Evolutionary conservation across 1,140 invertebrate genomes (phyloP), one percentile per base, ranked within the genome.

Genomic region (Thaumatotibia leucotreta): DNA sequence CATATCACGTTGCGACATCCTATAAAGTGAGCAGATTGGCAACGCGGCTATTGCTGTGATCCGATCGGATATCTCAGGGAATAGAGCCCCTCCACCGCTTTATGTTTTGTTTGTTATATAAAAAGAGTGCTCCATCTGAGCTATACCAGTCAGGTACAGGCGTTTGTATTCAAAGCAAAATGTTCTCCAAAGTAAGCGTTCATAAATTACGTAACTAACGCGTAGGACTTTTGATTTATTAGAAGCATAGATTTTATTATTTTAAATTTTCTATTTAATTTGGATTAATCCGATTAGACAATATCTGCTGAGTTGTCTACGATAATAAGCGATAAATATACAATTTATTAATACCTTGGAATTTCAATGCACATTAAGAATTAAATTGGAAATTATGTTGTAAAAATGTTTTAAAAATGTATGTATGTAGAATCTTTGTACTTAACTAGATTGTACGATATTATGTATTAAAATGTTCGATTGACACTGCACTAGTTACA

Each of bases 21-120:
- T 79, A 83, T 86, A 88, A 81, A 87, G 82, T 76, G 86, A 84
- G 73, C 73, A 86, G 84, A 88, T 88, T 88, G 88, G 76, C 82
- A 90, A 88, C 65, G 82, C 76, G 39, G 82, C 85, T 84, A 90
- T 90, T 88, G 83, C 84, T 79, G 71, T 82, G 83, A 88, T 87
- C 80, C 78, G 85, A 86, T 88, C 84, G 79, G 82, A 88, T 90
- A 84, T 90, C 83, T 77, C 80, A 82, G 75, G 88, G 85, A 86
- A 83, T 82, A 86, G 76, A 72, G 74, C 75, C 86, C 85, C 88
- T 76, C 87, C 80, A 83, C 69, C 61, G 32, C 61, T 69, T 83
- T 86, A 84, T 84, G 79, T 87, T 90, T 88, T 87, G 84, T 90
- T 89, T 84, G 80, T 88, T 88, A 88, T 90, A 90, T 90, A 90